Evolutionary conservation across 92 coral and sea anemone species (phyloP).

Genomic region (Epizoanthus scotinus): DNA sequence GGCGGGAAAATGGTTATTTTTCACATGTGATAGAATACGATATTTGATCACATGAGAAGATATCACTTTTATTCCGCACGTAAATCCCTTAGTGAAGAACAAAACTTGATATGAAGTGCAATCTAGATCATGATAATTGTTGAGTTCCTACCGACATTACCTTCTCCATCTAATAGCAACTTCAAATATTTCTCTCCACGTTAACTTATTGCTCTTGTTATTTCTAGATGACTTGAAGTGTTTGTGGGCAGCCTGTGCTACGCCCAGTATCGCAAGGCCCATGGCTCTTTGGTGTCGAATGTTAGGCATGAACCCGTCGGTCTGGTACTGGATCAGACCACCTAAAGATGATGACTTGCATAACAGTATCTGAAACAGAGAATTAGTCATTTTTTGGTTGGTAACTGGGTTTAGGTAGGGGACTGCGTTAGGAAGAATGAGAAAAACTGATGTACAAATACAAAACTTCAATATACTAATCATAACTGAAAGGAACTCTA

Average conservation of each 20-base stretch:
- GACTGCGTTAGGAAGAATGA: background rate
- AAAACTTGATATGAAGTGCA: too few relatives aligned
- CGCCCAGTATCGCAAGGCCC: slow-evolving; percentile 84
- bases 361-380: slow-evolving; percentile 54
- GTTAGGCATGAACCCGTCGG: slow-evolving; percentile 80
- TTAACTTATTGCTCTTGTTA: slow-evolving; percentile 44
- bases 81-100: too few relatives aligned
- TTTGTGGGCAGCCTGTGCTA: slow-evolving; percentile 81
- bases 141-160: slow-evolving; percentile 24
- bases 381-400: background rate
- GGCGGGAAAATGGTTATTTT: too few relatives aligned
- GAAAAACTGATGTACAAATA: too few relatives aligned
- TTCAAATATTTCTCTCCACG: slow-evolving; percentile 84
- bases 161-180: slow-evolving; percentile 88
- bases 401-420: background rate
- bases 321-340: slow-evolving; percentile 74
- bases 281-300: slow-evolving; percentile 75
- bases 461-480: too few relatives aligned
- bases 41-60: too few relatives aligned
- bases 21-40: too few relatives aligned
- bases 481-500: too few relatives aligned
- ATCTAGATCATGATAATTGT: too few relatives aligned
- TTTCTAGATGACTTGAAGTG: slow-evolving; percentile 69
- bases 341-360: slow-evolving; percentile 74
- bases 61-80: too few relatives aligned